These are phyloP conservation scores for Ptychobarbus kaznakovi DNA, from an alignment of 2,797 vertebrate genomes.

Conservation along the genomic window DNA sequence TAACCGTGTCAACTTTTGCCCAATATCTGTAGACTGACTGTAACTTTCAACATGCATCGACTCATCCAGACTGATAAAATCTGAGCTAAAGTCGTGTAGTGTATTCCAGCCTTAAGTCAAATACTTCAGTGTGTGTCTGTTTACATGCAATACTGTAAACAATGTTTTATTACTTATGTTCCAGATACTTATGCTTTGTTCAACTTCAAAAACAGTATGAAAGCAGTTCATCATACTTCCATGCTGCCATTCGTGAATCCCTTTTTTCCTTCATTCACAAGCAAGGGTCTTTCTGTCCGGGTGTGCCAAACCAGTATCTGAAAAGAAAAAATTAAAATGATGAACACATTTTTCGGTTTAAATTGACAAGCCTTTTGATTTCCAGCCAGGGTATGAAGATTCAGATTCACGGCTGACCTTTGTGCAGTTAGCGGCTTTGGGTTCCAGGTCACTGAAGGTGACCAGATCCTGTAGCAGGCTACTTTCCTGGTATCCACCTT, in stretches of 20 bases:
- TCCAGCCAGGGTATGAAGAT: conserved; percentile 11
- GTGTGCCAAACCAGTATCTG: conserved; percentile 94
- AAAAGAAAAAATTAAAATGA: neutral
- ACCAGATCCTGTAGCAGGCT: conserved; percentile 87
- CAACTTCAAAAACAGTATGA: neutral
- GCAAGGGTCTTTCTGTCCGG: conserved; percentile 85
- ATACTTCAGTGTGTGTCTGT: neutral
- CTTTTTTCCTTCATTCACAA: conserved; percentile 88
- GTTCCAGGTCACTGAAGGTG: conserved; percentile 85
- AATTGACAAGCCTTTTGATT: neutral
- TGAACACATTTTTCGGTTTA: conserved; percentile 20
- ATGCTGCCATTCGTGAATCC: conserved; percentile 87
- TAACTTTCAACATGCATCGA: neutral
- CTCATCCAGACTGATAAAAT: neutral
- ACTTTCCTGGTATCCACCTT: conserved; percentile 90
- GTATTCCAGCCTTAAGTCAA: neutral
- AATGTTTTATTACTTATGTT: neutral
- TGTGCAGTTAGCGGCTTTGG: conserved; percentile 91
- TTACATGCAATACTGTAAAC: neutral
- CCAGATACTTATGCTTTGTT: neutral
- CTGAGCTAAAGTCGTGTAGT: neutral
- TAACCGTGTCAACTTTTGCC: neutral
- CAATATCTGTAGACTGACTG: neutral
- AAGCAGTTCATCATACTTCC: conserved; percentile 79
- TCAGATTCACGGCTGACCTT: conserved; percentile 76